A percentile compares a stretch with the other conserved stretches of the same genome.
Evolutionary conservation across 2,797 vertebrate genomes (phyloP).

Genomic region (Hypotaenidia philippensis): DNA sequence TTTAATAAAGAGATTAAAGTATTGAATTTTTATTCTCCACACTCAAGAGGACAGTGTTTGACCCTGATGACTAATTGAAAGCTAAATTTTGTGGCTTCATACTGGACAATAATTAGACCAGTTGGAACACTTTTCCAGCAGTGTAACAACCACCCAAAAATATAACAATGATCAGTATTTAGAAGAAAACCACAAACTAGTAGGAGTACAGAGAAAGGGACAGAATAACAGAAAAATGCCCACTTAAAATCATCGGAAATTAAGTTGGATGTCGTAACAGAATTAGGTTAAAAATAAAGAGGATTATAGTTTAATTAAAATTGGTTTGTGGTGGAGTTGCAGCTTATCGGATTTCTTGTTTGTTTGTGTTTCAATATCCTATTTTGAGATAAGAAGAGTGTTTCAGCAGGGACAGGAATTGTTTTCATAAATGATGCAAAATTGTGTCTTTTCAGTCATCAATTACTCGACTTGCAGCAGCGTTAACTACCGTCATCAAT

Average conservation of each 20-base stretch:
- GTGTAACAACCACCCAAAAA: neutral
- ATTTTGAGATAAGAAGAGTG: neutral
- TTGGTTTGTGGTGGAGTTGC: neutral
- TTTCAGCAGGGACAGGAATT: neutral
- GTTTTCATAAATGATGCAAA: neutral
- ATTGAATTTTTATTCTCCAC: conserved; percentile 25
- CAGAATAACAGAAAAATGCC: neutral
- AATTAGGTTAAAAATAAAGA: conserved; percentile 48
- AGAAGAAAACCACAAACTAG: neutral
- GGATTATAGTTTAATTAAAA: conserved; percentile 32
- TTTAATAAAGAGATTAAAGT: conserved; percentile 73
- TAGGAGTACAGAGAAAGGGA: neutral
- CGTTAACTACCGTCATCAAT: neutral
- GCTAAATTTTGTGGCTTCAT: conserved; percentile 5
- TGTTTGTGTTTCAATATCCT: neutral
- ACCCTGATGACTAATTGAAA: conserved; percentile 54
- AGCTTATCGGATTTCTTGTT: neutral
- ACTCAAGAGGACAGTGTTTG: conserved; percentile 4
- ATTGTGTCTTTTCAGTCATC: neutral
- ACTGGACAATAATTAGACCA: conserved; percentile 19
- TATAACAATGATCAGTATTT: neutral
- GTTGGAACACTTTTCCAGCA: conserved; percentile 13
- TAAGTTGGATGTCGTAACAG: neutral
- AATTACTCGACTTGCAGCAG: neutral
- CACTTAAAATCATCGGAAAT: neutral